Evolutionary conservation across 1,140 invertebrate species (phyloP).

Genomic region (Acromyrmex charruanus): DNA sequence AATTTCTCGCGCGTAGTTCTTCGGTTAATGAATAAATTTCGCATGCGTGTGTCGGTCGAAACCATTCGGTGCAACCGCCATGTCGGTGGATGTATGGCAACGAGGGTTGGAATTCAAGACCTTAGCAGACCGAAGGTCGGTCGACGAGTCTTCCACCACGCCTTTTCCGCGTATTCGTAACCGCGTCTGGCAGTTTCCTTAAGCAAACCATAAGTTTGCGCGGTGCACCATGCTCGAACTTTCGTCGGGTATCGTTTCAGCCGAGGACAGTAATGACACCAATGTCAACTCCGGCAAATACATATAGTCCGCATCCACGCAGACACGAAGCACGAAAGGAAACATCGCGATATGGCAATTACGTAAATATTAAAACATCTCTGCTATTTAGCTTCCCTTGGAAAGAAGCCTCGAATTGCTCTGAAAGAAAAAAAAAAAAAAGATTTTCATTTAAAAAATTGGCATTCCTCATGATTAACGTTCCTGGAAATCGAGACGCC

Average conservation of each 20-base stretch:
- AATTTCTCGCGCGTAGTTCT: constrained; percentile 19
- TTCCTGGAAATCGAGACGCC: not conserved
- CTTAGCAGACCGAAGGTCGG: constrained; percentile 32
- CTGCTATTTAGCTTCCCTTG: not conserved
- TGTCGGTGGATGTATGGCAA: constrained; percentile 39
- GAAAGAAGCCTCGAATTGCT: not conserved
- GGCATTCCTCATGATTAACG: not conserved
- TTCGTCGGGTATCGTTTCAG: constrained; percentile 6
- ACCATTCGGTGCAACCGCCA: constrained; percentile 14
- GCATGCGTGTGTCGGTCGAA: constrained; percentile 63
- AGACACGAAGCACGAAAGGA: not conserved
- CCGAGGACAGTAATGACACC: not conserved
- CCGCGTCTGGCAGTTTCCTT: constrained; percentile 76
- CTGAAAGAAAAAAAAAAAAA: not conserved
- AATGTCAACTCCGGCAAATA: not conserved
- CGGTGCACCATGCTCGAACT: constrained; percentile 59
- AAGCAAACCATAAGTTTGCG: constrained; percentile 77
- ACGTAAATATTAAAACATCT: not conserved
- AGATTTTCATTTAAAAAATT: not conserved
- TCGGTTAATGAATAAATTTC: constrained; percentile 79
- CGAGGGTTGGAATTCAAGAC: constrained; percentile 27
- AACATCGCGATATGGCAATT: not conserved
- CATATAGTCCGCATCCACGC: not conserved
- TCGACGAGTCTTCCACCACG: constrained; percentile 77
- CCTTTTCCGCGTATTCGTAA: constrained; percentile 79